phyloP scores from a whole-genome alignment of 2,797 vertebrate species.

The Phrynocephalus guinanensis region DNA sequence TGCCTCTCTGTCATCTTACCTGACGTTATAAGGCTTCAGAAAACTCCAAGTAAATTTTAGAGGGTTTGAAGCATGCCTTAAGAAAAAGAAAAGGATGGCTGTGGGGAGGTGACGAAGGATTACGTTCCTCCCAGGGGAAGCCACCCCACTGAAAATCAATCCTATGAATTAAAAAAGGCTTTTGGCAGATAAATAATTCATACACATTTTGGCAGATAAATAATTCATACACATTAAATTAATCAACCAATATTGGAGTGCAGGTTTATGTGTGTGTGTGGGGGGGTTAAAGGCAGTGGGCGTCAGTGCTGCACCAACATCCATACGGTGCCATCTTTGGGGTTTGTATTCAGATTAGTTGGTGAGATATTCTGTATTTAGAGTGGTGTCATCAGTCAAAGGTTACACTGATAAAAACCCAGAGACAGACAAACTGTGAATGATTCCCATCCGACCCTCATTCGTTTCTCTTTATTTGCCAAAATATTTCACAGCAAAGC shows the following conservation, averaged over 20 bases:
- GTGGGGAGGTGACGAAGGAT: conserved; percentile 24
- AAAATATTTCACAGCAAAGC: conserved; percentile 50
- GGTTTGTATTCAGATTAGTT: conserved; percentile 48
- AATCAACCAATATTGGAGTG: conserved; percentile 76
- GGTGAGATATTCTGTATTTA: conserved; percentile 48
- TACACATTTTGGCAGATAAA: conserved; percentile 80
- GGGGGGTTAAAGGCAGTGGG: no score
- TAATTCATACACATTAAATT: conserved; percentile 81
- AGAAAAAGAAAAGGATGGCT: conserved; percentile 30
- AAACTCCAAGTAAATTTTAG: conserved; percentile 54
- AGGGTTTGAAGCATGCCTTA: conserved; percentile 50
- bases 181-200: conserved; percentile 86
- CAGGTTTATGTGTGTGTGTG: not conserved
- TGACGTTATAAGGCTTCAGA: conserved; percentile 49
- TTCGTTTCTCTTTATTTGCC: not conserved
- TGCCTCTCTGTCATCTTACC: conserved; percentile 56
- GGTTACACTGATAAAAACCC: conserved; percentile 37
- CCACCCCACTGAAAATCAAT: conserved; percentile 74
- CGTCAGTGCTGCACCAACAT: conserved; percentile 18
- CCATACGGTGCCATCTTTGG: conserved; percentile 25
- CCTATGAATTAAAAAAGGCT: conserved; percentile 80
- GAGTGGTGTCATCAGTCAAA: conserved; percentile 18
- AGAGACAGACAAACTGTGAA: conserved; percentile 13
- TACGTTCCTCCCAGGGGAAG: conserved; percentile 64
- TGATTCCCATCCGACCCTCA: conserved; percentile 14